Base-by-base conservation (phyloP, 2,113 vertebrate genomes). In the Pseudois nayaur region DNA sequence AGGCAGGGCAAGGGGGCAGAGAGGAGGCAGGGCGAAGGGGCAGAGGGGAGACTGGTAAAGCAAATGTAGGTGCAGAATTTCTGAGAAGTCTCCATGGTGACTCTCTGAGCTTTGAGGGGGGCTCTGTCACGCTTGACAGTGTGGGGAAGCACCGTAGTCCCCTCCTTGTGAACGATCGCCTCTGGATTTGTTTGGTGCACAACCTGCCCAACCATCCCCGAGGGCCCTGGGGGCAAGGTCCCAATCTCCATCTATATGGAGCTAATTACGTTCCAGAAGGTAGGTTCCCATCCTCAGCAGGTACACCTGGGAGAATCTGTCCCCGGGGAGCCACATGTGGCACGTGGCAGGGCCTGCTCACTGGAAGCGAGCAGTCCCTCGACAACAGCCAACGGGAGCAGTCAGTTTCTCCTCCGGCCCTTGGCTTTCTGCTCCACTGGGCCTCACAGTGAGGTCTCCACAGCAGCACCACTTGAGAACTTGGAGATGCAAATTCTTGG, bases 21-120 rank as follows among this genome's bases (percentile, higher is more conserved):
- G 57, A 4, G 25, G 25, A 5, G 57, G 25, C 25, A 60, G 59
- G 27, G 25, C 1, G 0, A 62, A 6, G 31, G 29, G 60, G 60
- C 60, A 15, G 14, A 4, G 33, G 33, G 16, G 64, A 67, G 17
- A 5, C 64, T 33, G n/a, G 23, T 74, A 79, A 50, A 92, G 57
- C 78, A 74, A 60, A 88, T 2, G 19, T 1, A 36, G 76, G 87
- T 0, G 0, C 25, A 57, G 55, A 25, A 64, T 91, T 93, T 89
- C 93, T 19, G 55, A 94, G 74, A 57, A 50, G 21, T 87, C 84
- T 94, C 93, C 93, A 59, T 81, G 93, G 62, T 3, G 83, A 94
- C 82, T 48, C 6, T 36, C 87, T 13, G 89, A 55, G 74, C 50
- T 91, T 59, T 83, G 79, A 74, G 55, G 5, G 6, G 71, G 84